These are phyloP conservation scores for Rambutsinella grinnellia DNA, from an alignment of 2,888 invertebrate species.

Conservation along the genomic window DNA sequence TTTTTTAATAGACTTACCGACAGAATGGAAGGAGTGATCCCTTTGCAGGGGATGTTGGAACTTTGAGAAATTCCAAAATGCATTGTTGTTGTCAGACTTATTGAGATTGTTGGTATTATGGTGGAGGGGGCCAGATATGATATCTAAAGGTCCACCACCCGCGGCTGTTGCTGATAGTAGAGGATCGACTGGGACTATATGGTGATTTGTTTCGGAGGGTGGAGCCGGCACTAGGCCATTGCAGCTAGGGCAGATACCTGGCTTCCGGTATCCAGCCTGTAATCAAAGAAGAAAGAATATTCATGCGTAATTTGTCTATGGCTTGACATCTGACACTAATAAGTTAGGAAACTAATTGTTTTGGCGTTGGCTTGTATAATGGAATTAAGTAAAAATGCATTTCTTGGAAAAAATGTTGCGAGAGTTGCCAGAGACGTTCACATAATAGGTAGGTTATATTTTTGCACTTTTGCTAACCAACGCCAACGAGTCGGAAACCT, in stretches of 20 bases:
- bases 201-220: conserved; percentile 41
- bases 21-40: conserved; percentile 65
- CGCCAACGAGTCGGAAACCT: background rate
- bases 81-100: conserved; percentile 46
- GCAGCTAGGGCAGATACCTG: conserved; percentile 62
- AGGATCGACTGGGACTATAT: conserved; percentile 48
- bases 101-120: conserved; percentile 14
- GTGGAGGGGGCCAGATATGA: conserved; percentile 14
- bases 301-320: background rate
- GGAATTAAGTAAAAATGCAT: no score
- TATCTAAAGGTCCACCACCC: conserved; percentile 18
- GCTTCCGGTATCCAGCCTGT: conserved; percentile 51
- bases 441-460: no score
- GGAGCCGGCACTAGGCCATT: conserved; percentile 61
- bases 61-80: conserved; percentile 62
- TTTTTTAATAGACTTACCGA: conserved; percentile 38
- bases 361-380: no score
- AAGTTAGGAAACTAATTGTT: background rate
- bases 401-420: background rate
- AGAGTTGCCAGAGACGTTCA: background rate
- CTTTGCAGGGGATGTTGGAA: conserved; percentile 63
- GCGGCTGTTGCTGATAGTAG: conserved; percentile 18
- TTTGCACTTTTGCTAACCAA: background rate
- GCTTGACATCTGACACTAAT: background rate
- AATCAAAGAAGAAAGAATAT: conserved; percentile 1